Evolutionary conservation across 2,113 vertebrate genomes (phyloP).

Genomic region (Silurus glanis): DNA sequence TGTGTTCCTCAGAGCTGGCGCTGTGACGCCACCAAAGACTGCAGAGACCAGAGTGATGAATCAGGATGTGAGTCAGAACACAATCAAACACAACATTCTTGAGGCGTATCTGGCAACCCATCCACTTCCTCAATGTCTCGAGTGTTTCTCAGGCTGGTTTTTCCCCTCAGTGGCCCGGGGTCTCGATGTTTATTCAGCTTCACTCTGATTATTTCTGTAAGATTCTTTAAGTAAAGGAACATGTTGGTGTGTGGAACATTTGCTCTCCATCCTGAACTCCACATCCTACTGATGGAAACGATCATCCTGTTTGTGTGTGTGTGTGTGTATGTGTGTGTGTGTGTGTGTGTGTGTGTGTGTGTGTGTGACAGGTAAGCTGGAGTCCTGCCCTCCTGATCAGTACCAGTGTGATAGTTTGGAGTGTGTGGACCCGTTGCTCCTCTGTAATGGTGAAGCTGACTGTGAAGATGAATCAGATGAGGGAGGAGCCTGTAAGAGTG

Average conservation of each 20-base stretch:
- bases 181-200: too few species aligned
- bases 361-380: conserved; percentile 64
- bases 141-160: too few species aligned
- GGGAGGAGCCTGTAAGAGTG: conserved; percentile 68
- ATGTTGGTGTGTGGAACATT: too few species aligned
- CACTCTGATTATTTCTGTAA: too few species aligned
- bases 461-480: conserved; percentile 82
- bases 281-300: too few species aligned
- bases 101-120: not conserved
- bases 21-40: conserved; percentile 82
- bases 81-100: not conserved
- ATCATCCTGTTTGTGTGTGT: too few species aligned
- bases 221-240: too few species aligned
- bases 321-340: too few species aligned
- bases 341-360: not conserved
- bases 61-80: conserved; percentile 74
- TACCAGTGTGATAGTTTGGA: conserved; percentile 74
- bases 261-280: too few species aligned
- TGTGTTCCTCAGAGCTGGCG: conserved; percentile 82
- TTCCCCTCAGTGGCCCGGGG: too few species aligned
- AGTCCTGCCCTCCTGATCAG: conserved; percentile 73
- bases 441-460: conserved; percentile 76
- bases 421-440: conserved; percentile 74
- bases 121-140: too few species aligned
- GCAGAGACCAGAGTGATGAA: conserved; percentile 82